Base-by-base conservation (phyloP, 2,797 vertebrate genomes). In the Centroberyx gerrardi region DNA sequence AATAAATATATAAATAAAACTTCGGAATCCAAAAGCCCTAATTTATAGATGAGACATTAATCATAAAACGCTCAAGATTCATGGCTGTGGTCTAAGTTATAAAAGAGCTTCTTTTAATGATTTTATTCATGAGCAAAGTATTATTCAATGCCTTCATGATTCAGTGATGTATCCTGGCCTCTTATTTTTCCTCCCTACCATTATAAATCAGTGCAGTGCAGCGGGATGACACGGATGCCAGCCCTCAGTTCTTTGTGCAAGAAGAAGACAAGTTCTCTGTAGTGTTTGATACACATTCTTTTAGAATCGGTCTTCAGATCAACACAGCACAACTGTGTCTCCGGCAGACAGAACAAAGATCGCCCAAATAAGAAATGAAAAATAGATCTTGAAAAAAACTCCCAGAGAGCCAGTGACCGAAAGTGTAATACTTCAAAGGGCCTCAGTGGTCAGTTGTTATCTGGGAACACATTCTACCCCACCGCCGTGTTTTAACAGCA, bases 111-210 rank as follows among this genome's bases (percentile, higher is more conserved):
- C 79, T 89, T 90, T 90, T 88, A 89, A 93, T 90, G 87, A 92
- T 89, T 87, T 88, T 91, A 93, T 92, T 91, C 71, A 92, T 92
- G 87, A 93, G 80, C 62, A 80, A 86, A 84, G 78, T 90, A 90
- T 88, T 92, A 86, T 93, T 93, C 87, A 69, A 75, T 79, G 81
- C 76, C 74, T 91, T 87, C 77, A 71, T 80, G 72, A 84, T 87
- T 88, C 85, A 90, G 72, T 89, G 70, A 86, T 89, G 82, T 84
- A 86, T 84, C 74, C 67, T 85, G 71, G 84, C 72, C 65, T 82
- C 59, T 68, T 81, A 75, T 89, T 87, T 89, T 72, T 58, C 68
- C 74, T 86, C 58, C 72, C 66, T 38, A 78, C 85, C 71, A 88
- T 89, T 90, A 92, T 87, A 90, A 90, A 92, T 93, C 86, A 86